phyloP scores from a whole-genome alignment of 2,113 vertebrate species.

The Hiodon alosoides region DNA sequence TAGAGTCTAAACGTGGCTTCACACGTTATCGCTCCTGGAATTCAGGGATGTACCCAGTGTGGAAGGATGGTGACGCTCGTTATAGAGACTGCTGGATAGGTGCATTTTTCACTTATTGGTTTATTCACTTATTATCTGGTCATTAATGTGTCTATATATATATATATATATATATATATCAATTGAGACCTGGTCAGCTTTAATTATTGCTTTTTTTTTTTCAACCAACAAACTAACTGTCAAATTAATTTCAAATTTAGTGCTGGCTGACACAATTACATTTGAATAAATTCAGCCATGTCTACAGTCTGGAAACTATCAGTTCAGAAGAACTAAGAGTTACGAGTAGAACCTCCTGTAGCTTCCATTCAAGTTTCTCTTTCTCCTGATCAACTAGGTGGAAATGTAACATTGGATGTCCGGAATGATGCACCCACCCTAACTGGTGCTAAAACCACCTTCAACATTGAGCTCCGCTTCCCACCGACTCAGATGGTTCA shows the following conservation, averaged over 20 bases:
- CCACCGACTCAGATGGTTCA: slow-evolving; percentile 73
- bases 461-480: slow-evolving; percentile 74
- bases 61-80: slow-evolving; percentile 65
- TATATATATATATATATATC: no score
- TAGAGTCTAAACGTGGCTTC: slow-evolving; percentile 55
- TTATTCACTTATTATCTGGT: neutral
- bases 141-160: no score
- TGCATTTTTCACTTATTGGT: slow-evolving; percentile 34
- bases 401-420: slow-evolving; percentile 72
- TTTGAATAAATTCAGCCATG: no score
- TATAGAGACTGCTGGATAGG: slow-evolving; percentile 77
- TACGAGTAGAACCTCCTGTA: neutral
- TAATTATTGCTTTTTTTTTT: neutral
- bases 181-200: no score
- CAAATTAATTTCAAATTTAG: neutral
- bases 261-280: no score
- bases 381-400: slow-evolving; percentile 57
- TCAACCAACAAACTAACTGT: neutral
- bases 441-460: slow-evolving; percentile 73
- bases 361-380: neutral
- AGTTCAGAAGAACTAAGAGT: no score
- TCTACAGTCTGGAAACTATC: no score
- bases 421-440: slow-evolving; percentile 81
- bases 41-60: slow-evolving; percentile 68
- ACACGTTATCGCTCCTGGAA: slow-evolving; percentile 71